Conservation (phyloP, 2,797 vertebrate species). For the Triplophysa bombifrons region DNA sequence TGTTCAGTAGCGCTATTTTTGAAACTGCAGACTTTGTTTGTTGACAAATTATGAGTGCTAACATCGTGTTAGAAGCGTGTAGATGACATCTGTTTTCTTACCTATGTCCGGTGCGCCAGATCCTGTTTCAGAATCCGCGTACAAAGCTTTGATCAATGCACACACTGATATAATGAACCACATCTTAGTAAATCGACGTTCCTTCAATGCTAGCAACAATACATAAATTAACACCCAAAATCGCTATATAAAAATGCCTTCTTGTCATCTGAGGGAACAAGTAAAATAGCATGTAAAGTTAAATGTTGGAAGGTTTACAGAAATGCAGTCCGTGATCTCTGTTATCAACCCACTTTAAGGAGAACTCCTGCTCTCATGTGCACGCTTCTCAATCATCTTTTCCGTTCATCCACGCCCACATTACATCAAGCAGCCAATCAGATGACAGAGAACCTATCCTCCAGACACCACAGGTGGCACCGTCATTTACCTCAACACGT, state of each 20-base stretch:
- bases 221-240: not conserved
- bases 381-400: constrained; percentile 40
- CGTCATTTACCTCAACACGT: constrained; percentile 2
- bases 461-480: constrained; percentile 26
- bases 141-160: constrained; percentile 39
- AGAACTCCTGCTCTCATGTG: constrained; percentile 42
- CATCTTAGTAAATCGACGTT: constrained; percentile 24
- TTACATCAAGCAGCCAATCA: constrained; percentile 44
- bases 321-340: constrained; percentile 5
- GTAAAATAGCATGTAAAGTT: not conserved
- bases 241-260: not conserved
- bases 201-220: not conserved
- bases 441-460: not conserved
- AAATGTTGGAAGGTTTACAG: not conserved
- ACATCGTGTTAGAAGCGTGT: too few relatives aligned
- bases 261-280: not conserved
- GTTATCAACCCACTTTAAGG: constrained; percentile 10
- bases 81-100: constrained; percentile 43
- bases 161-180: constrained; percentile 41
- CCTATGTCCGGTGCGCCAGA: constrained; percentile 59
- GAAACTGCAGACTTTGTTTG: too few relatives aligned
- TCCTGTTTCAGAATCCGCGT: constrained; percentile 45
- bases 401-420: constrained; percentile 43
- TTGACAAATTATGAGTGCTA: too few relatives aligned
- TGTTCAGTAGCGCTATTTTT: too few relatives aligned